Base-by-base conservation (phyloP, 1,140 invertebrate genomes). In the Halictus rubicundus region DNA sequence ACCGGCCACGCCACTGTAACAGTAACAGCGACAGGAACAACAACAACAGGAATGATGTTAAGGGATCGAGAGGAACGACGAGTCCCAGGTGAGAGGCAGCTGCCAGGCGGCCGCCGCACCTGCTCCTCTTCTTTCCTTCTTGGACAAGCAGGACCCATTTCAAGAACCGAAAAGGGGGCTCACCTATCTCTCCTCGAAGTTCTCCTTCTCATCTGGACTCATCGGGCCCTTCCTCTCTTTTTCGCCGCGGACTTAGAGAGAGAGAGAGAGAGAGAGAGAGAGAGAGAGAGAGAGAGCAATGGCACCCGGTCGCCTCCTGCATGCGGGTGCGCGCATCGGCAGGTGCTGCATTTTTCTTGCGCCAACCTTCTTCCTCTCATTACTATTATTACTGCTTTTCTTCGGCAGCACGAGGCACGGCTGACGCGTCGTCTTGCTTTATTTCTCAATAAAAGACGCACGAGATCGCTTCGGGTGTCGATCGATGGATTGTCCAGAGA, bases 51-150 rank as follows among this genome's bases (percentile, higher is more conserved):
- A 80, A 78, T 52, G 59, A 32, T 49, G 49, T 23, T 61, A 54
- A 12, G 49, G 60, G 66, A 72, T 70, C 69, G 68, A 82, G 75
- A 72, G 49, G n/a, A 60, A 23, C 63, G 16, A 27, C 32, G 68
- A 71, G 78, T 88, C 87, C 90, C 90, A 90, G 90, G 89, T 91
- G 90, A 89, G 89, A 90, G 90, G 89, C 90, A 91, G 90, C 90
- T 91, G 90, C 86, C 78, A 90, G 81, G 86, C 89, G 88, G 84
- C 68, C 78, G 64, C 54, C 19, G 54, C 90, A 91, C 90, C 90
- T 91, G 90, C 88, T 86, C 89, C 84, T 87, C 84, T 82, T 84
- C 85, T 78, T 87, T 85, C 81, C 82, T 83, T 68, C 79, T 86
- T 76, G 69, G 49, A 80, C 68, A 27, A 39, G 42, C 69, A 66